Percentiles rank a stretch among this genome's conserved stretches.
Conservation (phyloP, 2,797 vertebrate species). For the Phoxinus dragarum region DNA sequence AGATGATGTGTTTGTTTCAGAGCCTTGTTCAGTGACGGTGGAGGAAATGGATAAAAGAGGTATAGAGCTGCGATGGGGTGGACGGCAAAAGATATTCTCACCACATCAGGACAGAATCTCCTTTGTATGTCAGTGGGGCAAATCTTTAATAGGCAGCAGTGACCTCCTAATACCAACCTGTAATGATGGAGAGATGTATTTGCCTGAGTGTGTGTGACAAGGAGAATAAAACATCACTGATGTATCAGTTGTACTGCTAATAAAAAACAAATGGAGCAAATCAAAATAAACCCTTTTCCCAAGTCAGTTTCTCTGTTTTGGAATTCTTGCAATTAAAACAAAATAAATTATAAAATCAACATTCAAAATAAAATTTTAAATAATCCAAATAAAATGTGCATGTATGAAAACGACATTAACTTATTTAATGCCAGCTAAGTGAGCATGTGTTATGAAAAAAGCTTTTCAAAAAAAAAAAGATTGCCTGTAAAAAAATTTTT, state of each 20-base stretch:
- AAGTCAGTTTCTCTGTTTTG: too few species aligned
- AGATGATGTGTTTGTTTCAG: conserved; percentile 54
- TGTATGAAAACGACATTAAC: too few species aligned
- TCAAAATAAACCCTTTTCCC: too few species aligned
- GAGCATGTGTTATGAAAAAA: too few species aligned
- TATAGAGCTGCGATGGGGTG: rapidly evolving
- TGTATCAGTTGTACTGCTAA: neutral
- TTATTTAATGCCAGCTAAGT: too few species aligned
- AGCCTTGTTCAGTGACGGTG: conserved; percentile 59
- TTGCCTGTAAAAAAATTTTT: too few species aligned
- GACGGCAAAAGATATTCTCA: rapidly evolving
- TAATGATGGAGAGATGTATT: conserved; percentile 26
- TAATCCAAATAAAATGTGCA: too few species aligned
- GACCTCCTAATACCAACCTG: neutral
- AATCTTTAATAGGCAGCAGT: rapidly evolving
- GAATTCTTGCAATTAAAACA: too few species aligned
- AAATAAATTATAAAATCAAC: too few species aligned
- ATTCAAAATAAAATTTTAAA: too few species aligned
- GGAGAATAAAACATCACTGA: neutral
- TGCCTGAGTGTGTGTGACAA: conserved; percentile 56
- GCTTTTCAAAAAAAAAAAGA: too few species aligned
- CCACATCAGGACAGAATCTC: rapidly evolving
- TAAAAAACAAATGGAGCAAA: neutral
- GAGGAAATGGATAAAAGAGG: conserved; percentile 23
- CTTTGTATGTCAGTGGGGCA: neutral